Conservation (phyloP, 2,113 vertebrate species). For the Romanogobio albipinnatus region DNA sequence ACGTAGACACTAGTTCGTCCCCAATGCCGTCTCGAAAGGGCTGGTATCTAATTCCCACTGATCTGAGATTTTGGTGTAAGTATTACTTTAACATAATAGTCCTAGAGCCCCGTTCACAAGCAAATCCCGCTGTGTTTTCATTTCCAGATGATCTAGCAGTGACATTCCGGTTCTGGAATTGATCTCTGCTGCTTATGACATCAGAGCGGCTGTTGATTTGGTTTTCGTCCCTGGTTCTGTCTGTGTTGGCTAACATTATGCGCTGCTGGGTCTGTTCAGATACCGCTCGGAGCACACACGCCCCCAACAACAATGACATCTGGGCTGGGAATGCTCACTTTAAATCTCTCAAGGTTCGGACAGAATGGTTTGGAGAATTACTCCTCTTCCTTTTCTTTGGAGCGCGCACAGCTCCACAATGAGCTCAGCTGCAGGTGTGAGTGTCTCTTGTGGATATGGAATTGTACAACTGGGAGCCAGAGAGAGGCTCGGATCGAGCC, state of each 20-base stretch:
- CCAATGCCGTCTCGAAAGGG: conserved; percentile 26
- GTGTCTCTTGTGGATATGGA: conserved; percentile 50
- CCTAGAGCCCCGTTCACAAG: conserved; percentile 32
- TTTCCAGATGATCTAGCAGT: conserved; percentile 26
- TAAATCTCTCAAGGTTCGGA: conserved; percentile 65
- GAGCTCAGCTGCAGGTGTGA: conserved; percentile 63
- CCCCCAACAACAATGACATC: conserved; percentile 65
- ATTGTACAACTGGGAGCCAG: conserved; percentile 42
- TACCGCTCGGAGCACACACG: conserved; percentile 30
- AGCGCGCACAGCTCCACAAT: conserved; percentile 63
- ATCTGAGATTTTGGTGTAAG: conserved; percentile 2
- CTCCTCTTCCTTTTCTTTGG: conserved; percentile 47
- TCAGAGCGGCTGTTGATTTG: conserved; percentile 24
- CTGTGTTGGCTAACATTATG: conserved; percentile 3
- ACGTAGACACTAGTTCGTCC: background rate
- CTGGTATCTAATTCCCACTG: conserved; percentile 29
- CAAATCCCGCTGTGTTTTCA: conserved; percentile 10
- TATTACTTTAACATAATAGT: conserved; percentile 5
- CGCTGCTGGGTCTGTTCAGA: background rate
- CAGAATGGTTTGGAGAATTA: conserved; percentile 56
- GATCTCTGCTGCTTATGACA: conserved; percentile 22
- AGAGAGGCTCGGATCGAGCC: conserved; percentile 49
- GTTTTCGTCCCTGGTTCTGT: conserved; percentile 21
- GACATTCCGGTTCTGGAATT: conserved; percentile 36
- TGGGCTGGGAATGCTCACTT: conserved; percentile 67